Evolutionary conservation across 1,140 invertebrate species (phyloP).

Genomic region (Chrysopa pallens): DNA sequence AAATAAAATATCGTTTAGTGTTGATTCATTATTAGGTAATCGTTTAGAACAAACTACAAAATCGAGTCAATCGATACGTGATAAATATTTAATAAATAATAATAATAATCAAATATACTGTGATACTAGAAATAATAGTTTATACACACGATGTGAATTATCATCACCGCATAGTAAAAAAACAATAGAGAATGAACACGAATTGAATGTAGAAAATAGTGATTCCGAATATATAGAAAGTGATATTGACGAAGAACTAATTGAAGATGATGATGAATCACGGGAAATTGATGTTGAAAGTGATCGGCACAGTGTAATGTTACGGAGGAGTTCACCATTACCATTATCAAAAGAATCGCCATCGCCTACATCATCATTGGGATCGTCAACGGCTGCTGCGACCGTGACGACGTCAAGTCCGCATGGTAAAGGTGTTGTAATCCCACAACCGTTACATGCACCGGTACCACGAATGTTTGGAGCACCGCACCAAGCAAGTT

Average conservation of each 20-base stretch:
- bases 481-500: slow-evolving; percentile 11
- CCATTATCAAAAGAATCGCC: no score
- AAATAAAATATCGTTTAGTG: slow-evolving; percentile 21
- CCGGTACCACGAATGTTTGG: slow-evolving; percentile 14
- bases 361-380: no score
- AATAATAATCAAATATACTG: no score
- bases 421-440: slow-evolving; percentile 12
- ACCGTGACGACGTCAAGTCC: no score
- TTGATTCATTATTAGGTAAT: slow-evolving; percentile 16
- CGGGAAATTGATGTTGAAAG: not conserved
- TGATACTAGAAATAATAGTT: no score
- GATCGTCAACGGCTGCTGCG: no score
- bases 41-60: not conserved
- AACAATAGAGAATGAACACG: not conserved
- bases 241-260: not conserved
- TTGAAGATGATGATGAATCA: not conserved
- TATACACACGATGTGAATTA: no score
- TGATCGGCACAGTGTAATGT: not conserved
- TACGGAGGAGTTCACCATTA: no score
- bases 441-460: slow-evolving; percentile 21
- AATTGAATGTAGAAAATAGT: slow-evolving; percentile 1
- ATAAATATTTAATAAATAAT: no score
- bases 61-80: not conserved
- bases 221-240: slow-evolving; percentile 13
- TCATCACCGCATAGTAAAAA: not conserved